These are phyloP conservation scores for Meleagris gallopavo DNA, from an alignment of 2,113 vertebrate species.

Conservation along the genomic window DNA sequence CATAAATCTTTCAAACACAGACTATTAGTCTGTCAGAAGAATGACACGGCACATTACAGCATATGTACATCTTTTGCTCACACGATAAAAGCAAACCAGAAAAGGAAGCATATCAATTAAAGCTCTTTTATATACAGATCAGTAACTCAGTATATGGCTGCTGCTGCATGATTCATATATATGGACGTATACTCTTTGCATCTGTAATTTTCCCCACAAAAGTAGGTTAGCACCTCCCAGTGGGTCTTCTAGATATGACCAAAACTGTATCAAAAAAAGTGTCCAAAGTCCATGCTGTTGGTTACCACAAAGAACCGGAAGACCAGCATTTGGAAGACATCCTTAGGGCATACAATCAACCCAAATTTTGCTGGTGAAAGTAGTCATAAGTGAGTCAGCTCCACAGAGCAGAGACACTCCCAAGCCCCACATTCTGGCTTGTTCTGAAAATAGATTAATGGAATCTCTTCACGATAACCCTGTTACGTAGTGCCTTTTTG, in stretches of 20 bases:
- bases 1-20: neutral
- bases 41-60: neutral
- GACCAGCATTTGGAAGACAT: neutral
- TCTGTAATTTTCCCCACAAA: neutral
- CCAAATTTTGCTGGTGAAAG: neutral
- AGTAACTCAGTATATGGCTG: neutral
- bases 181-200: neutral
- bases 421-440: neutral
- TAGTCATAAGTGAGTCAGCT: slow-evolving; percentile 2
- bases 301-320: neutral
- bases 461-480: neutral
- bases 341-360: neutral
- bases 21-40: neutral
- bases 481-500: neutral
- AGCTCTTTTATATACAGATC: neutral
- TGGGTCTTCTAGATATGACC: neutral
- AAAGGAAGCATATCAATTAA: neutral
- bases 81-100: neutral
- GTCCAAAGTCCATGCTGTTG: neutral
- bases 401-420: neutral
- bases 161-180: neutral
- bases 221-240: neutral
- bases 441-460: slow-evolving; percentile 29
- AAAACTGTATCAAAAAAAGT: neutral
- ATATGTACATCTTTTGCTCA: neutral